Evolutionary conservation across 92 coral and sea anemone genomes (phyloP).

Genomic region (Plumapathes pennacea): DNA sequence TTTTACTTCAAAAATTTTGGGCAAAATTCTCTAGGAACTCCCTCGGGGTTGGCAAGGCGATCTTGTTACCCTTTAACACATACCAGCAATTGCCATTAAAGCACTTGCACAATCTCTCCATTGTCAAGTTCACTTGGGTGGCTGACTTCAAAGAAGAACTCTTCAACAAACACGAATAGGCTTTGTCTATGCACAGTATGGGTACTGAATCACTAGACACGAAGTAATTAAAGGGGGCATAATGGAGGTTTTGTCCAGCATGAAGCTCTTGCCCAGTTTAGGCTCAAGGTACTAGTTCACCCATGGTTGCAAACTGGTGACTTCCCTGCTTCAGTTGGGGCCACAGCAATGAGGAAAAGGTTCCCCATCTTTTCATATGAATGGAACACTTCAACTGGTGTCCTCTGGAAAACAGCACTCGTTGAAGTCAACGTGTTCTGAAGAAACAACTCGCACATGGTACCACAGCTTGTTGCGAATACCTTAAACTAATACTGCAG

Average conservation of each 20-base stretch:
- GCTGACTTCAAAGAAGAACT: conserved; percentile 23
- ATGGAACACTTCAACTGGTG: conserved; percentile 42
- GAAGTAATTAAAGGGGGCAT: conserved; percentile 59
- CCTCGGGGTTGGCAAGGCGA: conserved; percentile 45
- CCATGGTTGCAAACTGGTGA: conserved; percentile 56
- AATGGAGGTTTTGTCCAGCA: conserved; percentile 51
- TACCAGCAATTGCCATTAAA: conserved; percentile 71
- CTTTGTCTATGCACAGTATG: conserved; percentile 61
- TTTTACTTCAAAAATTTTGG: conserved; percentile 22
- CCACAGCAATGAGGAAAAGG: conserved; percentile 47
- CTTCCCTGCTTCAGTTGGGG: conserved; percentile 62
- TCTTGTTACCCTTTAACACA: conserved; percentile 54
- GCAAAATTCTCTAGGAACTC: conserved; percentile 51
- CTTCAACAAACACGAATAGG: conserved; percentile 47
- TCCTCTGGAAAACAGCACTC: no score
- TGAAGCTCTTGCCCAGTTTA: conserved; percentile 33
- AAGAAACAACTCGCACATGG: no score
- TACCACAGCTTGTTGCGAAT: no score
- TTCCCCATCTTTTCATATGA: conserved; percentile 55
- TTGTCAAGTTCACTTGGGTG: conserved; percentile 9
- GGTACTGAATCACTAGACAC: conserved; percentile 44
- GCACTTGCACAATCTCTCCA: conserved; percentile 57
- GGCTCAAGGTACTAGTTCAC: conserved; percentile 44
- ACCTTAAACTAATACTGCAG: no score
- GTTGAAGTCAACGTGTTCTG: no score